These are phyloP conservation scores for Alfaro cultratus DNA, from an alignment of 2,797 vertebrate species.

Conservation along the genomic window DNA sequence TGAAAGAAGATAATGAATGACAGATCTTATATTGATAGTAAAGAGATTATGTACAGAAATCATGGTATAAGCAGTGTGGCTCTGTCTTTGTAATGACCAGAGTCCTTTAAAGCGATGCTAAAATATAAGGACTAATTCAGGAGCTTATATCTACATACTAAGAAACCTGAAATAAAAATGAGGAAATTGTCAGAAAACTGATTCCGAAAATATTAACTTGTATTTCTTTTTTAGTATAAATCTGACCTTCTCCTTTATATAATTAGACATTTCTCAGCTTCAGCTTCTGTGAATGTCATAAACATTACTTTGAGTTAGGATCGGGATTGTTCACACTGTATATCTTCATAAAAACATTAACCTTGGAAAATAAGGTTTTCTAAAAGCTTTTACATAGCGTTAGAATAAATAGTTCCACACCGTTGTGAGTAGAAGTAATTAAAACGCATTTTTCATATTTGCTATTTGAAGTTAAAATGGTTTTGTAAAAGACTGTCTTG, in stretches of 20 bases:
- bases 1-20: conserved; percentile 40
- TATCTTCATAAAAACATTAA: neutral
- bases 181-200: conserved; percentile 46
- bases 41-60: conserved; percentile 69
- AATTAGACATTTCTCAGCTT: neutral
- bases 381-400: neutral
- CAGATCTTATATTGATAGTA: conserved; percentile 65
- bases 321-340: neutral
- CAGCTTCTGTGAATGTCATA: neutral
- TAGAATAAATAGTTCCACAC: neutral
- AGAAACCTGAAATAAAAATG: conserved; percentile 42
- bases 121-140: conserved; percentile 54
- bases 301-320: neutral
- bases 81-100: conserved; percentile 44
- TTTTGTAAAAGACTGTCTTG: neutral
- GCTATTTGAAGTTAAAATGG: neutral
- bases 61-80: conserved; percentile 23
- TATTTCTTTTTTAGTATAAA: neutral
- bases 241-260: neutral
- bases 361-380: neutral
- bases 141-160: conserved; percentile 47
- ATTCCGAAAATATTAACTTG: neutral
- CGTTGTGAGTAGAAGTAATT: neutral
- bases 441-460: neutral
- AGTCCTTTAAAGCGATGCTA: conserved; percentile 57